These are phyloP conservation scores for Sminthurinus signatus DNA, from an alignment of 1,140 invertebrate genomes.

Conservation along the genomic window DNA sequence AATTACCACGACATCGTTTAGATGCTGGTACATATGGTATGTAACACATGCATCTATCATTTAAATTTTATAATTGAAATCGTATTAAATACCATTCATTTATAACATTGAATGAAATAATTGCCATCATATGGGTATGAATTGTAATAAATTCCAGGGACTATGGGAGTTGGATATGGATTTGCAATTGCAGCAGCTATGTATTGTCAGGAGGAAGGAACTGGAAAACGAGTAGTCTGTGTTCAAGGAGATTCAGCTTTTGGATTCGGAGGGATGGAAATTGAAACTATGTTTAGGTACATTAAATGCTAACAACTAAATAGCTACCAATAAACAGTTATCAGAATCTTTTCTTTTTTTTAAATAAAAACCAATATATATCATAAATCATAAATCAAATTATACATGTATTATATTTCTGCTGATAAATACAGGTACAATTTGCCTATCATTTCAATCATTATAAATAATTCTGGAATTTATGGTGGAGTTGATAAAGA, in stretches of 20 bases:
- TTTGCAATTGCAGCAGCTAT: conserved; percentile 89
- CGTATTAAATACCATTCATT: no score
- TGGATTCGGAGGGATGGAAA: conserved; percentile 95
- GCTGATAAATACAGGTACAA: conserved; percentile 66
- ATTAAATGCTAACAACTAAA: background rate
- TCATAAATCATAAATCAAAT: background rate
- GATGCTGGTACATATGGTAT: conserved; percentile 66
- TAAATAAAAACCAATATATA: no score
- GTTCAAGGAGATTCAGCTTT: conserved; percentile 94
- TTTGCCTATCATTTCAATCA: conserved; percentile 80
- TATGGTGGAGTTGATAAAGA: conserved; percentile 76
- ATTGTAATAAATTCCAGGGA: no score
- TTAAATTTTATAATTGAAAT: background rate
- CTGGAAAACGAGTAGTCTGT: conserved; percentile 71
- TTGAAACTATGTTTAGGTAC: conserved; percentile 85
- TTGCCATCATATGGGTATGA: no score
- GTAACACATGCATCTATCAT: conserved; percentile 20
- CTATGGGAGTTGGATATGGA: conserved; percentile 75
- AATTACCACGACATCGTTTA: conserved; percentile 71
- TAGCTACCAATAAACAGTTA: background rate
- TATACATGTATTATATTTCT: background rate
- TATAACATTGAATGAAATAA: no score
- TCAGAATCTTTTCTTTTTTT: background rate
- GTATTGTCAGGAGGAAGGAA: conserved; percentile 72
- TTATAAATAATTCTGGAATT: conserved; percentile 95